A percentile compares a stretch with the other conserved stretches of the same genome.
Evolutionary conservation across 2,797 vertebrate species (phyloP).

Genomic region (Melanotaenia maccullochi): DNA sequence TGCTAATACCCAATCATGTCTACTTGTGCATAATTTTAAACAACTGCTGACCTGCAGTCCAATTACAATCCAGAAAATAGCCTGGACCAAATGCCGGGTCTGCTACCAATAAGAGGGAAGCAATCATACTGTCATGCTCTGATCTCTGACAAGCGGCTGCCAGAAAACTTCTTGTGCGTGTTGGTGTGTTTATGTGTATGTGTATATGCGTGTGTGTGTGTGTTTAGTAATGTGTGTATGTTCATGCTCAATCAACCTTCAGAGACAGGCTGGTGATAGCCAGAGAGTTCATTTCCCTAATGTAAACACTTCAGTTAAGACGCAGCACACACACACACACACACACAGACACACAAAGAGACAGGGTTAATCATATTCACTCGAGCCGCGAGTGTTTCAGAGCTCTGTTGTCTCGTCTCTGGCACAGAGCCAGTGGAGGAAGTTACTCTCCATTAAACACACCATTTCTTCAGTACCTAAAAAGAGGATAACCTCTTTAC

Average conservation of each 20-base stretch:
- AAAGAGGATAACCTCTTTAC: slow-evolving; percentile 31
- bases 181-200: slow-evolving; percentile 25
- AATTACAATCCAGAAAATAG: slow-evolving; percentile 50
- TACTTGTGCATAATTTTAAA: slow-evolving; percentile 27
- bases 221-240: slow-evolving; percentile 20
- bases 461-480: slow-evolving; percentile 28
- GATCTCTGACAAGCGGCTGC: slow-evolving; percentile 30
- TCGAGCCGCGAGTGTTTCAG: slow-evolving; percentile 57
- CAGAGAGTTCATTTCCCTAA: slow-evolving; percentile 72
- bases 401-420: slow-evolving; percentile 53
- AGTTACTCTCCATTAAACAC: slow-evolving; percentile 29
- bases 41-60: slow-evolving; percentile 21
- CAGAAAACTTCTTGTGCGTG: slow-evolving; percentile 22
- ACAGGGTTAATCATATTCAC: slow-evolving; percentile 63
- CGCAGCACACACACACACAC: slow-evolving; percentile 17
- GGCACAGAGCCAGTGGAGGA: slow-evolving; percentile 57
- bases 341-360: slow-evolving; percentile 32
- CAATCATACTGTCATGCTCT: slow-evolving; percentile 53
- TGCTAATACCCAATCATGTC: slow-evolving; percentile 16
- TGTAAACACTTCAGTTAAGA: slow-evolving; percentile 66
- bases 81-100: slow-evolving; percentile 39
- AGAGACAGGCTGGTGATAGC: slow-evolving; percentile 46
- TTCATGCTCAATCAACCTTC: slow-evolving; percentile 60
- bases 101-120: slow-evolving; percentile 30
- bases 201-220: slow-evolving; percentile 32